Conservation (phyloP, 2,888 invertebrate genomes). For the Synergus gifuensis region DNA sequence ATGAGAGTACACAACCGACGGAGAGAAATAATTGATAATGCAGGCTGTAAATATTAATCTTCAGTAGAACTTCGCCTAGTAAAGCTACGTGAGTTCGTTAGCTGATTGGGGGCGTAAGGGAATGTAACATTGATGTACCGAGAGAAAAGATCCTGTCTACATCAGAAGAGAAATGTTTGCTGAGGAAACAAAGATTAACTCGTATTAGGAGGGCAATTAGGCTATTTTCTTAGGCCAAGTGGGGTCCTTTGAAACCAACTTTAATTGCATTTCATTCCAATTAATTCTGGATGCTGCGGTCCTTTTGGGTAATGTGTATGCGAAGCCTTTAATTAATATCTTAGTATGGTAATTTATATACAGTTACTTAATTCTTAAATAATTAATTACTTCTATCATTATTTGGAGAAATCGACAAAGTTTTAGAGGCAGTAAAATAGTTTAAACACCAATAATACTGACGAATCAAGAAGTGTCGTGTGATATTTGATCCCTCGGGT, state of each 20-base stretch:
- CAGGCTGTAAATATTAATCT: constrained; percentile 40
- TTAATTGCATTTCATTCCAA: constrained; percentile 24
- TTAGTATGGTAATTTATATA: neutral
- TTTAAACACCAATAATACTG: neutral
- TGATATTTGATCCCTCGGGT: neutral
- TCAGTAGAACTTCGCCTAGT: constrained; percentile 14
- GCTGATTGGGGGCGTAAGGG: constrained; percentile 21
- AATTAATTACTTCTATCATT: neutral
- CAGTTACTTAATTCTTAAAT: no score
- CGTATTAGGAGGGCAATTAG: constrained; percentile 20
- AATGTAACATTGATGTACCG: constrained; percentile 40
- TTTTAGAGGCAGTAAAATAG: neutral
- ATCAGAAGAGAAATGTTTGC: constrained; percentile 24
- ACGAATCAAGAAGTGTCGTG: neutral
- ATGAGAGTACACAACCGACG: constrained; percentile 25
- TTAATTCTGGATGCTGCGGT: neutral
- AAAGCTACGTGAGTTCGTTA: constrained; percentile 36
- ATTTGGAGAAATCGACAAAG: neutral
- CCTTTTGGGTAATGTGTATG: neutral
- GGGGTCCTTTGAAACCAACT: constrained; percentile 19
- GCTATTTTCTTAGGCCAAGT: constrained; percentile 11
- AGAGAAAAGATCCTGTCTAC: constrained; percentile 36
- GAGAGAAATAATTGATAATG: constrained; percentile 40
- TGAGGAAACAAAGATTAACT: constrained; percentile 38
- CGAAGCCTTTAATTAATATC: neutral